Base-by-base conservation (phyloP, 1,140 invertebrate species). In the Trigoniulus corallinus region DNA sequence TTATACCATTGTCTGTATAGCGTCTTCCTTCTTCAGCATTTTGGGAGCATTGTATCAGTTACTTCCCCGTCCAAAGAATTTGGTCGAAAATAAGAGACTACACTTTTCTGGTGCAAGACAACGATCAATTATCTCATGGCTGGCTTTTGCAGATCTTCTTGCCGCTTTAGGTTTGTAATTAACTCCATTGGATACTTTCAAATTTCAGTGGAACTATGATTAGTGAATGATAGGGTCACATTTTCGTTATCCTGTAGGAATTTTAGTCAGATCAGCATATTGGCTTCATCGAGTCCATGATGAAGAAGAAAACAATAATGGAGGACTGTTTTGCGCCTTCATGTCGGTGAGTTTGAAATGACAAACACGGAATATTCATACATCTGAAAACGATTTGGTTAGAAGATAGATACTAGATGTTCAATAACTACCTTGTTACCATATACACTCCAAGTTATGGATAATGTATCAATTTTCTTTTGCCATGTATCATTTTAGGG, bases 111-210 rank as follows among this genome's bases (percentile, higher is more conserved):
- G 73, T 23, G 67, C 67, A 4, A 69, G 80, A 57, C 79, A 80
- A 40, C 67, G 79, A 47, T 68, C 73, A 53, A 84, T 84, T 42
- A 81, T 85, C 48, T 68, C 81, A 42, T 84, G 81, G 79, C 66
- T 86, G 22, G 82, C 83, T 15, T 65, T 82, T 47, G 79, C 82
- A 26, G 82, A 85, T 71, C 68, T 85, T 20, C 62, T 84, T 34
- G 83, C 82, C 48, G 79, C 82, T 13, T 62, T 80, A 61, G 81
- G 81, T 82, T 13, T n/a, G 23, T n/a, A n/a, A n/a, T n/a, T n/a
- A n/a, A n/a, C n/a, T n/a, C n/a, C 18, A 44, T 20, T 18, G 24
- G 4, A 10, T 4, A 21, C 42, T 20, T 12, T 44, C 4, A 44
- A 57, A 50, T 7, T 39, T 29, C 27, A 44, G 13, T 48, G 15